These are phyloP conservation scores for Diachrysia chrysitis DNA, from an alignment of 2,888 invertebrate genomes.

Conservation along the genomic window DNA sequence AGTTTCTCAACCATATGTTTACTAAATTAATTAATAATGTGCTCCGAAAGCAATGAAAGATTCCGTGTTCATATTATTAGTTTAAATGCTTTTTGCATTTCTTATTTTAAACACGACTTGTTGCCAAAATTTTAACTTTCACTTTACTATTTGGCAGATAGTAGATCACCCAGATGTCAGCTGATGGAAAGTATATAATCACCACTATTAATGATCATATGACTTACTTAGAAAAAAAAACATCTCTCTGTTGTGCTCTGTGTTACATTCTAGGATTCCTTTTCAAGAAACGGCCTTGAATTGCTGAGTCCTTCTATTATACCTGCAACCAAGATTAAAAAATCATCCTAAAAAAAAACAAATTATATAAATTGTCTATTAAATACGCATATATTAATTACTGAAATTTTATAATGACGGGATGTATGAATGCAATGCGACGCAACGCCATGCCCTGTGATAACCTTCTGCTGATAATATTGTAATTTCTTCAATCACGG, in stretches of 20 bases:
- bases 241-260: too few species aligned
- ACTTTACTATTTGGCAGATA: not conserved
- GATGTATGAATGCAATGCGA: conserved; percentile 9
- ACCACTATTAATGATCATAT: conserved; percentile 1
- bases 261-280: too few species aligned
- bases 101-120: not conserved
- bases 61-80: too few species aligned
- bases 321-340: too few species aligned
- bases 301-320: too few species aligned
- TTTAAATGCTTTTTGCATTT: not conserved
- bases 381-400: not conserved
- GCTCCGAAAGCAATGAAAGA: too few species aligned
- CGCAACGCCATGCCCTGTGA: conserved; percentile 34
- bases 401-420: not conserved
- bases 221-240: not conserved
- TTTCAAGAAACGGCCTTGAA: too few species aligned
- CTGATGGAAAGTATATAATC: not conserved
- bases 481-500: conserved; percentile 23
- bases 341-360: too few species aligned
- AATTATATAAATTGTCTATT: too few species aligned
- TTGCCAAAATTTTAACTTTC: not conserved
- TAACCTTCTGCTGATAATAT: conserved; percentile 8
- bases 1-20: too few species aligned
- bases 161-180: not conserved
- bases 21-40: too few species aligned